A percentile compares a stretch with the other conserved stretches of the same genome.
Evolutionary conservation across 2,797 vertebrate species (phyloP).

Genomic region (Poecilia wingei): DNA sequence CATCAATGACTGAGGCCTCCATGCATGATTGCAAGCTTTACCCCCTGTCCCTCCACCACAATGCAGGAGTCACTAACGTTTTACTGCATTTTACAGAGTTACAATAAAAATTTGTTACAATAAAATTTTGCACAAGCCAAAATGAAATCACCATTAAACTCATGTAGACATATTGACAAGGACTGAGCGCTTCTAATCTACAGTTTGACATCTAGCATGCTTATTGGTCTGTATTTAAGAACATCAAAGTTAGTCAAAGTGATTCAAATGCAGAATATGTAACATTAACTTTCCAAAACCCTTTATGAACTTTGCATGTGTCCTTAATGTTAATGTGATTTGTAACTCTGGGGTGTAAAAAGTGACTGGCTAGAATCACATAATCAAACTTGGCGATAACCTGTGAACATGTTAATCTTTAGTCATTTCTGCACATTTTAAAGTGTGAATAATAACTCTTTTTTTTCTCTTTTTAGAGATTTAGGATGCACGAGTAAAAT

Average conservation of each 20-base stretch:
- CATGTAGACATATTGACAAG: not conserved
- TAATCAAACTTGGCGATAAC: not conserved
- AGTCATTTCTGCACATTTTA: not conserved
- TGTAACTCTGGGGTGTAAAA: not conserved
- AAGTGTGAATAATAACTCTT: not conserved
- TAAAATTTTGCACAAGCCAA: not conserved
- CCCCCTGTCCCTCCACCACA: too few species aligned
- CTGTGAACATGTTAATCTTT: not conserved
- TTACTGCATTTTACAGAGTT: not conserved
- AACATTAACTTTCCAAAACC: not conserved
- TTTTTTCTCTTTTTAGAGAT: not conserved
- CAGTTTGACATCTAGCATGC: too few species aligned
- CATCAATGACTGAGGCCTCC: too few species aligned
- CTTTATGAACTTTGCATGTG: not conserved
- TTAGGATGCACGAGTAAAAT: not conserved
- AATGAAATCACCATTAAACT: not conserved
- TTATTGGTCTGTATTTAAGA: too few species aligned
- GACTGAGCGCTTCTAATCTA: too few species aligned
- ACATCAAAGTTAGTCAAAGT: not conserved
- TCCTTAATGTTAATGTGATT: not conserved
- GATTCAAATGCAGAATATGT: not conserved
- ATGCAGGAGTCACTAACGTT: not conserved
- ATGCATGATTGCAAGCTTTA: too few species aligned
- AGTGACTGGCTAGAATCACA: not conserved
- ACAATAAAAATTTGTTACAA: not conserved